phyloP scores from a whole-genome alignment of 2,888 invertebrate genomes.

The Drosophila mimetica region DNA sequence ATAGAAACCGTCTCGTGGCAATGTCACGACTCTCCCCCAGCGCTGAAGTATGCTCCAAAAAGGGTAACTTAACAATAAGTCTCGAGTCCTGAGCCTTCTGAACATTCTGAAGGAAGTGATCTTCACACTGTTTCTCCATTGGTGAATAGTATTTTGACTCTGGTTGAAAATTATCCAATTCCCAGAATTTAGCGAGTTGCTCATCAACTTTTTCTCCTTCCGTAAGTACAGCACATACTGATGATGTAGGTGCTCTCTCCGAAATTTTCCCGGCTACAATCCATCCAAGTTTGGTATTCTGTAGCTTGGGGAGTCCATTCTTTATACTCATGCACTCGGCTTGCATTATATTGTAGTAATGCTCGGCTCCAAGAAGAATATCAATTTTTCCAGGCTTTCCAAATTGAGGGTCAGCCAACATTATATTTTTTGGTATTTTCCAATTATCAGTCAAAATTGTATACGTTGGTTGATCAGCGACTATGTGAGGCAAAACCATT shows the following conservation, averaged over 20 bases:
- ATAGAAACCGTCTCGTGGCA: not conserved
- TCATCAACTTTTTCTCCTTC: not conserved
- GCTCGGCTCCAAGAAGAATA: not conserved
- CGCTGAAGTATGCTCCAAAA: not conserved
- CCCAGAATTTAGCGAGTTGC: not conserved
- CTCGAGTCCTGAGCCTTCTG: not conserved
- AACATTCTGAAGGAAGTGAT: not conserved
- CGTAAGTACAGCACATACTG: no score
- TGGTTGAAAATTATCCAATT: not conserved
- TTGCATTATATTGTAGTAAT: not conserved
- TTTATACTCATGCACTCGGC: not conserved
- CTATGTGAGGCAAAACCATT: no score
- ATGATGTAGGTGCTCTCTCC: no score
- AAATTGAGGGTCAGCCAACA: not conserved
- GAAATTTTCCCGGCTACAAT: not conserved
- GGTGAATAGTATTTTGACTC: conserved; percentile 2
- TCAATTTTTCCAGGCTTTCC: not conserved
- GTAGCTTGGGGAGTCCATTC: not conserved
- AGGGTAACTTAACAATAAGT: not conserved
- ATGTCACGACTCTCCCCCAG: conserved; percentile 1
- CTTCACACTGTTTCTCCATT: not conserved
- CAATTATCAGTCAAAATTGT: conserved; percentile 1
- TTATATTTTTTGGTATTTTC: not conserved
- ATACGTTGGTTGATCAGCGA: not conserved
- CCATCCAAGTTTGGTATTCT: not conserved